A percentile compares a stretch with the other conserved stretches of the same genome.
Conservation (phyloP, 2,888 invertebrate species). For the Stenurella melanura region DNA sequence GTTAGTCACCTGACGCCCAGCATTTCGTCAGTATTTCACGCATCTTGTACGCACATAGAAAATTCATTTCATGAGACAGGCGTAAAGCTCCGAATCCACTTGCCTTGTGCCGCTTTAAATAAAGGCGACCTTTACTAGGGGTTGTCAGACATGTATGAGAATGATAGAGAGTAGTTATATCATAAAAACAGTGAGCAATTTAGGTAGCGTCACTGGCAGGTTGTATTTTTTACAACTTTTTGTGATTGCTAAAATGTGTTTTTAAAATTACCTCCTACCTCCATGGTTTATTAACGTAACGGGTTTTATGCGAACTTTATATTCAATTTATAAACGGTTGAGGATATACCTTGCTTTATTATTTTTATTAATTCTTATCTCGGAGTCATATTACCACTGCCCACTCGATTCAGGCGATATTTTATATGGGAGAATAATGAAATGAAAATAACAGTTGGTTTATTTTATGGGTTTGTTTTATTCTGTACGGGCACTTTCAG, state of each 20-base stretch:
- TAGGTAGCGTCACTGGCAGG: slow-evolving; percentile 7
- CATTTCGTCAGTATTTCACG: too few species aligned
- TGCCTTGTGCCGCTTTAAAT: background rate
- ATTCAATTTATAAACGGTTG: slow-evolving; percentile 7
- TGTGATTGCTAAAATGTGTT: slow-evolving; percentile 1
- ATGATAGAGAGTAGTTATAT: slow-evolving; percentile 3
- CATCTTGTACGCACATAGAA: too few species aligned
- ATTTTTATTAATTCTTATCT: slow-evolving; percentile 1
- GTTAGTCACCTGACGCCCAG: too few species aligned
- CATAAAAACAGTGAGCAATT: slow-evolving; percentile 7
- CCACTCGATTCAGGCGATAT: background rate
- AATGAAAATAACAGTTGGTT: background rate
- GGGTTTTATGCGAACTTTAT: background rate
- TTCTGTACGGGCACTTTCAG: background rate
- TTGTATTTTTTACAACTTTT: slow-evolving; percentile 7
- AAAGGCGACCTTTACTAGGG: background rate
- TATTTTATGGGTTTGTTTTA: slow-evolving; percentile 7
- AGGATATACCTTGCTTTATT: slow-evolving; percentile 4
- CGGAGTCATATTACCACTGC: background rate
- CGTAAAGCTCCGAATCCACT: background rate
- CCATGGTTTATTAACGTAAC: background rate
- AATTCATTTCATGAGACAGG: background rate
- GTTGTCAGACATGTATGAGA: slow-evolving; percentile 7
- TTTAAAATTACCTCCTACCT: slow-evolving; percentile 1
- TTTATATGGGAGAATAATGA: slow-evolving; percentile 3